These are phyloP conservation scores for Prietella phreatophila DNA, from an alignment of 2,113 vertebrate genomes.

Conservation along the genomic window DNA sequence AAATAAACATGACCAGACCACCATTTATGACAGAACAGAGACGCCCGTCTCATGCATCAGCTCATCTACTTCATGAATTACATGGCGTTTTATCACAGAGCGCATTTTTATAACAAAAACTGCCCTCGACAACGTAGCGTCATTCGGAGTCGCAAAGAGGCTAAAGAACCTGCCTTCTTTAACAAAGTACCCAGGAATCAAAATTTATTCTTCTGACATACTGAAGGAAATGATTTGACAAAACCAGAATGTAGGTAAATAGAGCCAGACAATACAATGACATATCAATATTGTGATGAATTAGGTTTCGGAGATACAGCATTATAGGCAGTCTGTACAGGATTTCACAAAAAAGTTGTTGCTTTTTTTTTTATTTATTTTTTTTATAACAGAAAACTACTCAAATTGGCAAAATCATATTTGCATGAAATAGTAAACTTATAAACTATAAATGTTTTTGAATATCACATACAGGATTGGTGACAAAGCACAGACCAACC, in stretches of 20 bases:
- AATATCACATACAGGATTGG: too few species aligned
- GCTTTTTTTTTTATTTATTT: too few species aligned
- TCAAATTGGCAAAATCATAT: too few species aligned
- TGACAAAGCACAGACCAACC: too few species aligned
- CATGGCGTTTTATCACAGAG: background rate
- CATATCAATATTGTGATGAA: background rate
- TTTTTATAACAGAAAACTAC: too few species aligned
- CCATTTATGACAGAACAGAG: background rate
- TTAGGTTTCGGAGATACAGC: background rate
- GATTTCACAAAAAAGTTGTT: too few species aligned
- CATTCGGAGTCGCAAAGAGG: background rate
- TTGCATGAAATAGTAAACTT: too few species aligned
- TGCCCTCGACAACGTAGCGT: background rate
- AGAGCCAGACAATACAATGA: background rate
- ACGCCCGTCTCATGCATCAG: background rate
- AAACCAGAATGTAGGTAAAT: background rate
- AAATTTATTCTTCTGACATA: background rate
- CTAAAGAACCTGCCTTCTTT: background rate
- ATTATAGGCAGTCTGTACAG: background rate
- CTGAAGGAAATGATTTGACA: background rate
- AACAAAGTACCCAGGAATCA: background rate
- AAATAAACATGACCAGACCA: background rate
- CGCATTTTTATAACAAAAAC: background rate
- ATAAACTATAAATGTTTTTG: too few species aligned
- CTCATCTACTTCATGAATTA: background rate